Evolutionary conservation across 2,888 invertebrate genomes (phyloP), one percentile per base, ranked within the genome.

Genomic region (Quadroppia sp.): DNA sequence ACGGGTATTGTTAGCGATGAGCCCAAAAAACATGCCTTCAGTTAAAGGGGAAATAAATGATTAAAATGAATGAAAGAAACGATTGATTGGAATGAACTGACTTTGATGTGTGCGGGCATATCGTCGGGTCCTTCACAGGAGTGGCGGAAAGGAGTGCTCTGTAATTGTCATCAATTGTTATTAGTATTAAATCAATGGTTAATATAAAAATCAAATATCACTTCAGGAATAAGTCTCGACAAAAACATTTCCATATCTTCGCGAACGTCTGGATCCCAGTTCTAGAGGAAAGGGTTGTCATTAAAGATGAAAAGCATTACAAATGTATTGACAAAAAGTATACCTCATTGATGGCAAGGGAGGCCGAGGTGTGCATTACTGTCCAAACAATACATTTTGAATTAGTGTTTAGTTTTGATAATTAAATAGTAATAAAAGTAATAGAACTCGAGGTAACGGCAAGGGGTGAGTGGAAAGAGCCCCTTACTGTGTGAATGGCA

Each of bases 241-340:
- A 97, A 88, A 93, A 97, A 94, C 94, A 95, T 96, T 86, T 97
- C 96, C 94, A 96, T 96, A 83, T 97, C 97, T 83, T 94, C 94
- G 85, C 87, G 86, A 77, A 95, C 95, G 85, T 94, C 93, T 78
- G 94, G 94, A 86, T 96, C 96, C 95, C 95, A 96, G 85, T 94
- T 95, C 87, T 96, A 77, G 15, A n/a, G 36, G n/a, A 1, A 67
- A 36, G 71, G 74, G 72, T 30, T 32, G 59, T 74, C 50, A 74
- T 25, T 64, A 73, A 75, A 32, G n/a, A 32, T 6, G 64, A 6
- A 2, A 69, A 2, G 9, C 25, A n/a, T 71, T 7, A 6, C 20
- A 25, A 40, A 7, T 40, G 56, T 11, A 20, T 1, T 4, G 20
- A 4, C 17, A 25, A 42, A 11, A 20, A 53, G 11, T 30, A 70